A percentile compares a stretch with the other conserved stretches of the same genome.
Conservation (phyloP, 2,888 invertebrate species). For the Tachina grossa region DNA sequence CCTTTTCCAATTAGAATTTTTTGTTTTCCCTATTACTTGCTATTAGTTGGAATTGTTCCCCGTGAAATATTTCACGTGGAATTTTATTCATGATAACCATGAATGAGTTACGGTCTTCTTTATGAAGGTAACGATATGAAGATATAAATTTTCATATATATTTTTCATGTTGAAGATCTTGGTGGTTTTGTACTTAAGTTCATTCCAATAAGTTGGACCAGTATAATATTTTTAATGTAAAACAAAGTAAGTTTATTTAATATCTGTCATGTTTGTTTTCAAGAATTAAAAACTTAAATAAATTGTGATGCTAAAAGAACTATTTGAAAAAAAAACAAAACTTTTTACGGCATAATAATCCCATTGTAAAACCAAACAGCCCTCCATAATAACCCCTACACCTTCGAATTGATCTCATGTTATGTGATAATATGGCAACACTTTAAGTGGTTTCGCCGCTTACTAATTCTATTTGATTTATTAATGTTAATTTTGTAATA, state of each 20-base stretch:
- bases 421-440: constrained; percentile 67
- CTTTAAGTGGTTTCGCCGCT: constrained; percentile 62
- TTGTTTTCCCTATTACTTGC: too few species aligned
- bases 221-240: neutral
- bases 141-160: too few species aligned
- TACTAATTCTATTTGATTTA: constrained; percentile 59
- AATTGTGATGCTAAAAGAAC: too few species aligned
- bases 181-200: neutral
- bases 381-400: constrained; percentile 6
- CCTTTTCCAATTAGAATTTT: too few species aligned
- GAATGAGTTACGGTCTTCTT: too few species aligned
- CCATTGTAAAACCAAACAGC: neutral
- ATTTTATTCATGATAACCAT: too few species aligned
- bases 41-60: too few species aligned
- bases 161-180: too few species aligned
- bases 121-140: too few species aligned
- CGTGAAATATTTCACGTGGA: too few species aligned
- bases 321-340: neutral
- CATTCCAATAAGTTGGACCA: neutral
- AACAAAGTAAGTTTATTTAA: neutral
- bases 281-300: constrained; percentile 18
- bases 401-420: constrained; percentile 66
- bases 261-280: constrained; percentile 19
- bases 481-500: constrained; percentile 8
- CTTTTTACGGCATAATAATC: too few species aligned